Evolutionary conservation across 2,888 invertebrate species (phyloP).

Genomic region (Ceriagrion tenellum): DNA sequence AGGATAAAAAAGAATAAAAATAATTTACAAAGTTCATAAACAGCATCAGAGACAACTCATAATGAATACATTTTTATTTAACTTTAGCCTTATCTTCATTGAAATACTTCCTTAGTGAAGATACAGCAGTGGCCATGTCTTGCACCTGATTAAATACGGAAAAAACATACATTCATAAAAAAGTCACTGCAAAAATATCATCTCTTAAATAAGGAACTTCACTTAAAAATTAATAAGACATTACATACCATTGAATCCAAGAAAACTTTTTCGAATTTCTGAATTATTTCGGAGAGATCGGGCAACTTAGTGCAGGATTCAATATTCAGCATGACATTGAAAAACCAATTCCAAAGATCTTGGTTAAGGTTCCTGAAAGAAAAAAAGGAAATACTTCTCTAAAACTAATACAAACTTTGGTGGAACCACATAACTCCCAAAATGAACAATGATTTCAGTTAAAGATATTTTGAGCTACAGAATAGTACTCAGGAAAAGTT

Average conservation of each 20-base stretch:
- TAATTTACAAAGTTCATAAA: too few relatives aligned
- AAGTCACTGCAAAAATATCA: background rate
- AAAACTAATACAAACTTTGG: too few relatives aligned
- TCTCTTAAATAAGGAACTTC: background rate
- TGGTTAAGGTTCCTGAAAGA: constrained; percentile 84
- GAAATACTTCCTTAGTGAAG: background rate
- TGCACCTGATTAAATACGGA: background rate
- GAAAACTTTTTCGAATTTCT: constrained; percentile 58
- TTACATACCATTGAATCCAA: background rate
- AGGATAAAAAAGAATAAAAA: too few relatives aligned
- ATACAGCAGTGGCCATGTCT: background rate
- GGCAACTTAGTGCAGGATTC: constrained; percentile 88
- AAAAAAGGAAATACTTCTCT: constrained; percentile 67
- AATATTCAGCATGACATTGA: constrained; percentile 89
- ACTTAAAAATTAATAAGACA: background rate
- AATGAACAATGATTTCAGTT: too few relatives aligned
- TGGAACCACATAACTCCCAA: too few relatives aligned
- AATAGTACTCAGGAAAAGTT: too few relatives aligned
- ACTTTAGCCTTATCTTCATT: constrained; percentile 34
- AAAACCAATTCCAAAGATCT: constrained; percentile 89
- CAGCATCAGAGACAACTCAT: too few relatives aligned
- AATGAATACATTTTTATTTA: too few relatives aligned
- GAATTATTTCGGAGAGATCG: constrained; percentile 80
- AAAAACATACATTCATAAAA: background rate
- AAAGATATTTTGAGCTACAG: too few relatives aligned